phyloP scores from a whole-genome alignment of 2,888 invertebrate genomes.

The Dicycla oo region DNA sequence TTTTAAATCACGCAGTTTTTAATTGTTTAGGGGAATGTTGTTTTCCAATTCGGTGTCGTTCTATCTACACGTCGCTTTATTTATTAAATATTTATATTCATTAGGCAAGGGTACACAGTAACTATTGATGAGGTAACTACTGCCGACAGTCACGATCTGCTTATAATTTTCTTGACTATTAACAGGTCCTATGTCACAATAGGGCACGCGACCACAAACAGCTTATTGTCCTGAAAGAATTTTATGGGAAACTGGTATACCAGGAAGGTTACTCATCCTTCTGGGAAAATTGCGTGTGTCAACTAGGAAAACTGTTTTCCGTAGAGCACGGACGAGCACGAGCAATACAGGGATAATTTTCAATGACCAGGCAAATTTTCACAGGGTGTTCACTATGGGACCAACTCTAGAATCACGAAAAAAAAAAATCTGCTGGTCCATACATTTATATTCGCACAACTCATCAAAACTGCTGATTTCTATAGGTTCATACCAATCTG shows the following conservation, averaged over 20 bases:
- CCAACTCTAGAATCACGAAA: too few relatives aligned
- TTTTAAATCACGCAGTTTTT: conserved; percentile 39
- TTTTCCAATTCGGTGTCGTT: conserved; percentile 29
- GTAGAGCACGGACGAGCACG: too few relatives aligned
- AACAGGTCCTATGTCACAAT: conserved; percentile 25
- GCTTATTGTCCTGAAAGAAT: conserved; percentile 10
- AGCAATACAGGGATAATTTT: too few relatives aligned
- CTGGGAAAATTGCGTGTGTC: conserved; percentile 2
- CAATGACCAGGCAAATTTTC: too few relatives aligned
- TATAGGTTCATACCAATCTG: too few relatives aligned
- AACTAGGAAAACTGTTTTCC: conserved; percentile 16
- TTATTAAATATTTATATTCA: conserved; percentile 57
- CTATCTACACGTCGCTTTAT: conserved; percentile 17
- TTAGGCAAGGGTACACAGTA: conserved; percentile 27
- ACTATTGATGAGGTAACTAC: conserved; percentile 37
- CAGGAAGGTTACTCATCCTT: conserved; percentile 2
- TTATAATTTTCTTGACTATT: conserved; percentile 46
- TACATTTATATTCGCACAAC: too few relatives aligned
- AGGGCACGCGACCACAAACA: conserved; percentile 37
- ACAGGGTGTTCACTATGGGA: too few relatives aligned
- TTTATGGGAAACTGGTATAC: conserved; percentile 34
- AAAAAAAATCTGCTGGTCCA: too few relatives aligned
- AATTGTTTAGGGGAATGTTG: conserved; percentile 28
- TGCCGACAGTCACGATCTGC: conserved; percentile 40
- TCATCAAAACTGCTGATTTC: too few relatives aligned